Conservation (phyloP, 2,888 invertebrate species). For the Limulus polyphemus region DNA sequence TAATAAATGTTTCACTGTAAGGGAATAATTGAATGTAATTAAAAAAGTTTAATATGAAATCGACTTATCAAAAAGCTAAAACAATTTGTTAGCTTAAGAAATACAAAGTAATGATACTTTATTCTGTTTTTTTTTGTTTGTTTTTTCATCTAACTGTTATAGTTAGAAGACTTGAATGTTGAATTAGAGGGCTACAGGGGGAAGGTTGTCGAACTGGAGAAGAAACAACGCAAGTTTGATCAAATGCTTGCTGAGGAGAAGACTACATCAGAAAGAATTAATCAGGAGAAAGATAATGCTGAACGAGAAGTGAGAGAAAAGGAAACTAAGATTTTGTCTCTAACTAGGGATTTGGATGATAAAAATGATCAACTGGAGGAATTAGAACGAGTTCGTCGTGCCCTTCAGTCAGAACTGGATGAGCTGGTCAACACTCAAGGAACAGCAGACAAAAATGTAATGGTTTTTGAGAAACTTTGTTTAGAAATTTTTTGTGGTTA, state of each 20-base stretch:
- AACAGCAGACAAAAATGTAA: constrained; percentile 87
- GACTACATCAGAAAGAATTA: constrained; percentile 72
- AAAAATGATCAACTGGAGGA: constrained; percentile 78
- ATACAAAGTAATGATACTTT: too few species aligned
- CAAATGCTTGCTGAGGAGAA: constrained; percentile 56
- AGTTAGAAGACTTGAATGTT: constrained; percentile 73
- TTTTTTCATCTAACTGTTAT: too few species aligned
- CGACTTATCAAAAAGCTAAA: too few species aligned
- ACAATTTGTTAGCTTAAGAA: too few species aligned
- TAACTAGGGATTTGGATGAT: constrained; percentile 83
- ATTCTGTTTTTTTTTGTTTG: too few species aligned
- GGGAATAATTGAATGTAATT: too few species aligned
- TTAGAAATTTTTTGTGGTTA: too few species aligned
- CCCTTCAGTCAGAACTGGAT: constrained; percentile 84
- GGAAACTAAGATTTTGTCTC: constrained; percentile 84
- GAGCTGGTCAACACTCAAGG: constrained; percentile 94
- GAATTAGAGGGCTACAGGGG: constrained; percentile 85
- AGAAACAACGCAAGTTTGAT: constrained; percentile 97
- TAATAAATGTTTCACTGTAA: too few species aligned
- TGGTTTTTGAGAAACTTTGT: constrained; percentile 12
- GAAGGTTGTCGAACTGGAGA: constrained; percentile 75
- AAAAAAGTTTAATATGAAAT: too few species aligned
- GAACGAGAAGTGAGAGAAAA: constrained; percentile 93
- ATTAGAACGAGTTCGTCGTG: constrained; percentile 66
- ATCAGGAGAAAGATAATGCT: constrained; percentile 73